Percentiles rank a stretch among this genome's conserved stretches.
These are phyloP conservation scores for Alethe diademata DNA, from an alignment of 2,113 vertebrate species.

Conservation along the genomic window DNA sequence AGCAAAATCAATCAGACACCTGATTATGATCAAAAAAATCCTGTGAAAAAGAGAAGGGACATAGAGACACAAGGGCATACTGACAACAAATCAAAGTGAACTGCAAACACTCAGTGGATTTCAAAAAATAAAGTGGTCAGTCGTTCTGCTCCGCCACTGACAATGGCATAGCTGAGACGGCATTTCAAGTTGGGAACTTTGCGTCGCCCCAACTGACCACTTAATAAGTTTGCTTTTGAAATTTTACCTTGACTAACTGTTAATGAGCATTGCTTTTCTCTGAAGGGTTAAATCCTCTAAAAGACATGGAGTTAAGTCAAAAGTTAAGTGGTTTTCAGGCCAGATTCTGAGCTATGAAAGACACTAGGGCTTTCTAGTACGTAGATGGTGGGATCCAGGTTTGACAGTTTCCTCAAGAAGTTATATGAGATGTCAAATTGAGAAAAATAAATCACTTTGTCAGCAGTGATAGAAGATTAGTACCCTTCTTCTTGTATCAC, in stretches of 20 bases:
- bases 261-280: not conserved
- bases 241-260: not conserved
- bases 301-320: not conserved
- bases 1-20: conserved; percentile 44
- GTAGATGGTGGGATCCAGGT: not conserved
- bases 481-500: not conserved
- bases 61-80: conserved; percentile 38
- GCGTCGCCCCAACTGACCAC: not conserved
- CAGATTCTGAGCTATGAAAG: not conserved
- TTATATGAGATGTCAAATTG: not conserved
- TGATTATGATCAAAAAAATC: conserved; percentile 63
- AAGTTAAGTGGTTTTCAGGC: not conserved
- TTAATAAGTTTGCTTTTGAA: not conserved
- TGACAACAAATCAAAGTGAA: conserved; percentile 45
- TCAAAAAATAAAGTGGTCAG: not conserved
- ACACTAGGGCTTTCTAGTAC: not conserved
- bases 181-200: not conserved
- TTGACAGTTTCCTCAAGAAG: not conserved
- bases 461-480: not conserved
- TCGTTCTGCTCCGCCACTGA: conserved; percentile 57
- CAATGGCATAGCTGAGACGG: not conserved
- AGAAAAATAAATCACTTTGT: not conserved
- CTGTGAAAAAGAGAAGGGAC: conserved; percentile 23
- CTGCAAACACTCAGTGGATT: not conserved
- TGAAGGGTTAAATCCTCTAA: conserved; percentile 14